A percentile compares a stretch with the other conserved stretches of the same genome.
Conservation (phyloP, 2,113 vertebrate genomes). For the Setophaga kirtlandii region DNA sequence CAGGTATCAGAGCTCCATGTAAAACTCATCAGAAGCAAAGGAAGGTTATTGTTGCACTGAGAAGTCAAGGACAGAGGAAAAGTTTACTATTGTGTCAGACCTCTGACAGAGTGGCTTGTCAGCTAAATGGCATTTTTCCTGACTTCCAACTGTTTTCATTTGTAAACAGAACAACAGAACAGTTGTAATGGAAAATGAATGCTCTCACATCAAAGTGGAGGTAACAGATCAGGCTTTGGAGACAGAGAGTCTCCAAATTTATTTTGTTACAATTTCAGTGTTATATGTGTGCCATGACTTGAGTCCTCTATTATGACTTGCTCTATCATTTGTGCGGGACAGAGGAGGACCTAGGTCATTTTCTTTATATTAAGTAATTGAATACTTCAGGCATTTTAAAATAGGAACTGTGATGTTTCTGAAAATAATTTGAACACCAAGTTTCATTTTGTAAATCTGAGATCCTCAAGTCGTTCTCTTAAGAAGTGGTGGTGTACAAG, state of each 20-base stretch:
- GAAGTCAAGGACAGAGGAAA: slow-evolving; percentile 9
- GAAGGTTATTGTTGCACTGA: background rate
- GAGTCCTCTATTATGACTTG: background rate
- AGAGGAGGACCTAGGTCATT: background rate
- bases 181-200: background rate
- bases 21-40: background rate
- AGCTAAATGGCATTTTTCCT: background rate
- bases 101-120: background rate
- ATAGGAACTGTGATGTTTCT: background rate
- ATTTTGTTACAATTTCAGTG: background rate
- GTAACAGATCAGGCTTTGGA: background rate
- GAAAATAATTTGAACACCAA: background rate
- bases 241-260: background rate
- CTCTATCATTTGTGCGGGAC: background rate
- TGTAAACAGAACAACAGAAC: background rate
- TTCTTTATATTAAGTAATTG: background rate
- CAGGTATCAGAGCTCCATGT: background rate
- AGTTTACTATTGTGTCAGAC: background rate
- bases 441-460: background rate
- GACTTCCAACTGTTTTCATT: slow-evolving; percentile 3
- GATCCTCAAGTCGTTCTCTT: background rate
- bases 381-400: background rate
- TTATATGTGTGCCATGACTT: background rate
- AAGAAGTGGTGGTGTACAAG: background rate
- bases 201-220: background rate